Evolutionary conservation across 1,140 invertebrate species (phyloP), one percentile per base, ranked within the genome.

Genomic region (Drosophila nigrodunni): DNA sequence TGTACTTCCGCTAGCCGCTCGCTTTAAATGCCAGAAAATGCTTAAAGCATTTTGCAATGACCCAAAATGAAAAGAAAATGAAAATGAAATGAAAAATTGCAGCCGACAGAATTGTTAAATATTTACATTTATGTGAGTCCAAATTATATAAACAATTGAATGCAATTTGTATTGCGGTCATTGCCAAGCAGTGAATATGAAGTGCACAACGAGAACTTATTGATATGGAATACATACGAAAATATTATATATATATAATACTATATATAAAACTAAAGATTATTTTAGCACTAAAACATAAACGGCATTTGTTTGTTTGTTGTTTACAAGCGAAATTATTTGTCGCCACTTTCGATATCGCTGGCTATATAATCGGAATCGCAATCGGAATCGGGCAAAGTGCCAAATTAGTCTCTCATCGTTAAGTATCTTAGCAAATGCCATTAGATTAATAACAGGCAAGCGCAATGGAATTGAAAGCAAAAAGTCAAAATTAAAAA

Each of bases 41-140:
- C 49, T 69, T 52, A 18, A 35, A 50, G n/a, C 66, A 47, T 43
- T 71, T 41, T n/a, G 46, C 25, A 44, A n/a, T 70, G 72, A 62
- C 66, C 58, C 58, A 70, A 62, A 59, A 13, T 9, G 43, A 34
- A 37, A 13, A 30, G 13, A 43, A 37, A 9, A 21, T 13, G 11
- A 44, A 44, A 43, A 43, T 43, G 11, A 30, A 30, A 43, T 10
- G 34, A 18, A 68, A 59, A 60, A 65, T 2, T 58, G 60, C 60
- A 71, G 49, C 25, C 34, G 59, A n/a, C 46, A 41, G 15, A 61
- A 52, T 55, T 68, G 21, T 55, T 61, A 55, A 74, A 74, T 74
- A 73, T 73, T 72, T 70, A 44, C 64, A 55, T 57, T n/a, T 30
- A 60, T 46, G 10, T 35, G 13, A 21, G 11, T 15, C 35, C 13